Base-by-base conservation (phyloP, 2,113 vertebrate genomes). In the Phylloscopus whistleri region DNA sequence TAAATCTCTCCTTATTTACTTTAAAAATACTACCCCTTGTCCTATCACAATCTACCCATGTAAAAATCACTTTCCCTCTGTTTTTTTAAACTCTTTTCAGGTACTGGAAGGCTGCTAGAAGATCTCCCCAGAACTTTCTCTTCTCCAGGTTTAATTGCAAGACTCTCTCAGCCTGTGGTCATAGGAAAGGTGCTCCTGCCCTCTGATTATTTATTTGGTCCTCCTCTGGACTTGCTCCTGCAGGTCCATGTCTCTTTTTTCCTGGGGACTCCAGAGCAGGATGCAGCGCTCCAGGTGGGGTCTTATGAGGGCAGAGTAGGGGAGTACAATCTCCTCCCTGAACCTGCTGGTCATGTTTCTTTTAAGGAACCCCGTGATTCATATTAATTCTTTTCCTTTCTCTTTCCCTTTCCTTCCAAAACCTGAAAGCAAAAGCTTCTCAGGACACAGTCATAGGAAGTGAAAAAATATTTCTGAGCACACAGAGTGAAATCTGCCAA, bases 231-330 rank as follows among this genome's bases (percentile, higher is more conserved):
- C 52, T 58, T 9, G 8, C 9, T 59, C 17, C 26, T 49, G 21
- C 16, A 41, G 10, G 7, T 49, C 16, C 10, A 43, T 21, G 20
- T 49, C 30, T 56, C 51, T 70, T 66, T 52, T 59, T 30, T 43
- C 19, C 43, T 41, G 43, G 16, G 24, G 10, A 66, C 23, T 11
- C 15, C 19, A 74, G 15, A 64, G 18, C n/a, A 28, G 16, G 23
- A n/a, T 23, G 30, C 43, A n/a, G 51, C 12, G 20, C 8, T 41
- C 51, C 16, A 30, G 10, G 20, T 41, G 16, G 28, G 11, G 12
- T 56, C 19, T 49, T 19, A 56, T 0, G 1, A n/a, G 23, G n/a
- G 8, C 24, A 30, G 23, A n/a, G 8, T 16, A 56, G n/a, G 0
- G 5, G 51, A 10, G 12, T 4, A 41, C 41, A 64, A 7, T 74